Evolutionary conservation across 30 jellyfish, hydroid and myxozoan species (phyloP).

Genomic region (Turritopsis rubra): DNA sequence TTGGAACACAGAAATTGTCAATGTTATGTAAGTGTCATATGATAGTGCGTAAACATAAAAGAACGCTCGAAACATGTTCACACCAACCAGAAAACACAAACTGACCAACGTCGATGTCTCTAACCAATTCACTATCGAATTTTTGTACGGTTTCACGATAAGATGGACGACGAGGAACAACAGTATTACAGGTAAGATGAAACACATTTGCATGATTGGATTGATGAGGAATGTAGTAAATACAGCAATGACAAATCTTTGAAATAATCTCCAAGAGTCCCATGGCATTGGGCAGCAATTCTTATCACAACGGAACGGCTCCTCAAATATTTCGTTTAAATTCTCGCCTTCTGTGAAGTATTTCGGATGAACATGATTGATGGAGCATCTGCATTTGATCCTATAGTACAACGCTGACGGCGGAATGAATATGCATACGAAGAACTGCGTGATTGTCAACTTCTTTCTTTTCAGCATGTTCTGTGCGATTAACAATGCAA

Average conservation of each 20-base stretch:
- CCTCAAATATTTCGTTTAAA: conserved; percentile 2
- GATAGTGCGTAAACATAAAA: not conserved
- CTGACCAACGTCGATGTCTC: conserved; percentile 2
- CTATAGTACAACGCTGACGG: not conserved
- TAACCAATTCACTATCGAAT: not conserved
- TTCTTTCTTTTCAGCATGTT: not conserved
- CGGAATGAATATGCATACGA: conserved; percentile 1
- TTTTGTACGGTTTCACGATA: conserved; percentile 1
- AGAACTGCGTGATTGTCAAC: not conserved
- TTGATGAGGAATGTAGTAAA: not conserved
- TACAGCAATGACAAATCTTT: not conserved
- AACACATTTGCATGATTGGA: not conserved
- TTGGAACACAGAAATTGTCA: not conserved
- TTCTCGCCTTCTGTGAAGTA: not conserved
- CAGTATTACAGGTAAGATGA: not conserved
- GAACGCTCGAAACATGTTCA: conserved; percentile 9
- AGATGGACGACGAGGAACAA: not conserved
- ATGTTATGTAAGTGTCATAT: not conserved
- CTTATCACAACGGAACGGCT: not conserved
- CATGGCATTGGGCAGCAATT: not conserved
- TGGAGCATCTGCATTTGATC: not conserved
- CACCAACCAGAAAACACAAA: conserved; percentile 11
- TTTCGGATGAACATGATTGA: not conserved
- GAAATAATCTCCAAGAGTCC: not conserved
- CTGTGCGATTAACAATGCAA: not conserved